These are phyloP conservation scores for Procavia capensis DNA, from an alignment of 2,113 vertebrate genomes.

Conservation along the genomic window DNA sequence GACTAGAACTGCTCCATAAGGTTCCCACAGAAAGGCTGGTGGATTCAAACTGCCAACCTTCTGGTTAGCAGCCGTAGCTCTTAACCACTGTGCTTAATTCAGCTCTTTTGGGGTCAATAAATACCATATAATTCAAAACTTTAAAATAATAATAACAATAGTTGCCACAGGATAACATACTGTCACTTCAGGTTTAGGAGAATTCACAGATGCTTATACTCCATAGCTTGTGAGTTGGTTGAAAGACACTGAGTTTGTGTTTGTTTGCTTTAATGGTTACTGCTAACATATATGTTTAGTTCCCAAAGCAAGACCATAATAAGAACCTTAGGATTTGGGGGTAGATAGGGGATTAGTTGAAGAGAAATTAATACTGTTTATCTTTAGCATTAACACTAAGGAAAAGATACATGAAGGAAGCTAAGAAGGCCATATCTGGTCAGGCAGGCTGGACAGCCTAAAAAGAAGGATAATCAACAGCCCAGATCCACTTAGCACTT, in stretches of 20 bases:
- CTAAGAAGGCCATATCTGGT: neutral
- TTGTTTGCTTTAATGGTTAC: neutral
- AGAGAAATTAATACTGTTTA: neutral
- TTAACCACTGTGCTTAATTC: neutral
- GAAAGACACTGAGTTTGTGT: neutral
- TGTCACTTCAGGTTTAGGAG: neutral
- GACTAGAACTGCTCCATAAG: no score
- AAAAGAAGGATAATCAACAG: neutral
- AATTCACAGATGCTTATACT: neutral
- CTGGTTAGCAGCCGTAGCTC: no score
- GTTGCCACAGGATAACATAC: neutral
- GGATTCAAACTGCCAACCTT: no score
- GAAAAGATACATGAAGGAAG: neutral
- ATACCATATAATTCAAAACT: constrained; percentile 2
- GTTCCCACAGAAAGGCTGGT: no score
- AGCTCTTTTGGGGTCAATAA: neutral
- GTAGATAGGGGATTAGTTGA: neutral
- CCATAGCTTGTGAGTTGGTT: neutral
- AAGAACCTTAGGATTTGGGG: neutral
- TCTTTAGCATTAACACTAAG: constrained; percentile 9
- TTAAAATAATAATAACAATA: neutral
- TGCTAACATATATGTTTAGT: constrained; percentile 21
- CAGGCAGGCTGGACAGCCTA: neutral
- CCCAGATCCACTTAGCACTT: neutral
- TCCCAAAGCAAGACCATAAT: constrained; percentile 3